Percentiles rank a stretch among this genome's conserved stretches.
Evolutionary conservation across 2,888 invertebrate species (phyloP).

Genomic region (Ramazzottius varieornatus): DNA sequence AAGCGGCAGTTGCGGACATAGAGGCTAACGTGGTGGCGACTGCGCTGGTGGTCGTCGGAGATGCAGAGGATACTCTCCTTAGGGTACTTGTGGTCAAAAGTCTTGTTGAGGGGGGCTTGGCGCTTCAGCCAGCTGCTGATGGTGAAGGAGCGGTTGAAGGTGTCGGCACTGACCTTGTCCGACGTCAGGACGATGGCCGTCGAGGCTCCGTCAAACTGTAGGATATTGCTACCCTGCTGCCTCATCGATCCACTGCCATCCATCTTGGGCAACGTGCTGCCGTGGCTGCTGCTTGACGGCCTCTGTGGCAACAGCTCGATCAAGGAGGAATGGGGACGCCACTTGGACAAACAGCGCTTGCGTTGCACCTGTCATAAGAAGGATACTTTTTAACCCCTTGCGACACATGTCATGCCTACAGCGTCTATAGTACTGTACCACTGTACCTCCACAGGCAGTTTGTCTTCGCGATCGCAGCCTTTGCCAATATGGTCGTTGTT

Average conservation of each 20-base stretch:
- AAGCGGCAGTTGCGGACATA: constrained; percentile 89
- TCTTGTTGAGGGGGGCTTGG: constrained; percentile 32
- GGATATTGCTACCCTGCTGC: not conserved
- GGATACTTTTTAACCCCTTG: not conserved
- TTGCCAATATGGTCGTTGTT: constrained; percentile 67
- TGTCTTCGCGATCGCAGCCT: constrained; percentile 63
- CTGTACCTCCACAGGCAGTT: not conserved
- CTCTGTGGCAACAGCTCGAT: not conserved
- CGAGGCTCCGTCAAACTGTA: not conserved
- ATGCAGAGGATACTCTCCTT: constrained; percentile 92
- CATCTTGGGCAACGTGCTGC: not conserved
- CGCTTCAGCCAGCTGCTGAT: constrained; percentile 86
- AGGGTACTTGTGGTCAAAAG: constrained; percentile 18
- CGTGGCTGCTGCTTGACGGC: not conserved
- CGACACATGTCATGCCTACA: not conserved
- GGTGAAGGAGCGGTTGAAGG: constrained; percentile 33
- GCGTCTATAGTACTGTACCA: too few relatives aligned
- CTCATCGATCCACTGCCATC: not conserved
- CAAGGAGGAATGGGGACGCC: not conserved
- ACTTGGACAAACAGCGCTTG: not conserved
- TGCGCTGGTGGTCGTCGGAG: constrained; percentile 95
- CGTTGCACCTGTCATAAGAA: not conserved
- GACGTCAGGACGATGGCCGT: not conserved
- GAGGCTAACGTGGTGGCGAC: constrained; percentile 88
- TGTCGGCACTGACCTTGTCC: not conserved